Evolutionary conservation across 2,113 vertebrate species (phyloP).

Genomic region (Actenoides hombroni): DNA sequence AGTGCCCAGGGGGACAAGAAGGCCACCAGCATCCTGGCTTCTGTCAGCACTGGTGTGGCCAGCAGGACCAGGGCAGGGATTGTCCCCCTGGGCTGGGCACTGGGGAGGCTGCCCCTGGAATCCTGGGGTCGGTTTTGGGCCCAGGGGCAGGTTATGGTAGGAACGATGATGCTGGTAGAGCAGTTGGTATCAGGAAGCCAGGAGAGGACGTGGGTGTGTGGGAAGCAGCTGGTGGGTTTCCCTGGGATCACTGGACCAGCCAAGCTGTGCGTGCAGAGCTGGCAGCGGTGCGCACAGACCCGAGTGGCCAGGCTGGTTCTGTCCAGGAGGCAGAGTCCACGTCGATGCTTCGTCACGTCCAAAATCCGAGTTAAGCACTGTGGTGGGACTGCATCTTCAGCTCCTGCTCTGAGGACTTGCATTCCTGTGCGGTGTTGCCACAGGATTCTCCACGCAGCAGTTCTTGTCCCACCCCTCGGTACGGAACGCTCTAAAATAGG

Average conservation of each 20-base stretch:
- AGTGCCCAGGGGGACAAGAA: too few species aligned
- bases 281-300: background rate
- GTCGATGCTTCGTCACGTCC: background rate
- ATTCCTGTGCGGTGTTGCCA: background rate
- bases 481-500: slow-evolving; percentile 1
- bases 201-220: background rate
- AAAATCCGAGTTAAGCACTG: background rate
- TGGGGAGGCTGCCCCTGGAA: too few species aligned
- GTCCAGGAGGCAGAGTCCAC: background rate
- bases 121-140: too few species aligned
- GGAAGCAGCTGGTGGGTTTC: background rate
- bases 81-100: too few species aligned
- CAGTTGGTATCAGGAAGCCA: background rate
- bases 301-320: background rate
- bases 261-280: background rate
- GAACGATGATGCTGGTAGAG: background rate
- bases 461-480: background rate
- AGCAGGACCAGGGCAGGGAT: too few species aligned
- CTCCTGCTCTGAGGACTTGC: background rate
- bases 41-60: too few species aligned
- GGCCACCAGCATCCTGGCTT: too few species aligned
- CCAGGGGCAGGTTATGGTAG: background rate
- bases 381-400: background rate
- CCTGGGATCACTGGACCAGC: background rate
- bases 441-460: background rate